Percentiles rank a stretch among this genome's conserved stretches.
Evolutionary conservation across 1,140 invertebrate genomes (phyloP).

Genomic region (Ceratina calcarata): DNA sequence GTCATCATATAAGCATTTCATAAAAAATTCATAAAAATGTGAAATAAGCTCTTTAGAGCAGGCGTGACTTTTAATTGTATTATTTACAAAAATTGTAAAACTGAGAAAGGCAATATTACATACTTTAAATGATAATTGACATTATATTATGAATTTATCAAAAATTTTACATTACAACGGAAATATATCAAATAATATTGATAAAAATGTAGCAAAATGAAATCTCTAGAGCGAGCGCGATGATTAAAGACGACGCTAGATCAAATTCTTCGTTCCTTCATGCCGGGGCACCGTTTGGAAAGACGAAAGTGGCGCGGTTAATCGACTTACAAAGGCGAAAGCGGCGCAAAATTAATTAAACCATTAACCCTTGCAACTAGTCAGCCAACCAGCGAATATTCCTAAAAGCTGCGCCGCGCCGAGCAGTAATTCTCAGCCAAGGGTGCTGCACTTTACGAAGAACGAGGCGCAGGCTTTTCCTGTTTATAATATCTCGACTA

Average conservation of each 20-base stretch:
- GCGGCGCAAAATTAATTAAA: constrained; percentile 62
- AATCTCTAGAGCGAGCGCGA: no score
- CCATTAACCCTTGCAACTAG: constrained; percentile 49
- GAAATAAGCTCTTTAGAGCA: no score
- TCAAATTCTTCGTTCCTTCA: constrained; percentile 3
- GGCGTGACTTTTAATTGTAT: no score
- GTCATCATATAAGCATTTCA: no score
- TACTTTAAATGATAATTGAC: no score
- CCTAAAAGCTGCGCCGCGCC: constrained; percentile 43
- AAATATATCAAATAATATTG: no score
- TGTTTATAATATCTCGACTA: not conserved
- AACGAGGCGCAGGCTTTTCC: not conserved
- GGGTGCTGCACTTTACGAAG: constrained; percentile 41
- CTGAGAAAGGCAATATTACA: no score
- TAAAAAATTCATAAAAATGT: no score
- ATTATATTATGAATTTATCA: no score
- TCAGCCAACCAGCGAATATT: constrained; percentile 34
- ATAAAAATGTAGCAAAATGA: no score
- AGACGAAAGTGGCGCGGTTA: constrained; percentile 39
- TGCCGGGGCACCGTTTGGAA: constrained; percentile 7
- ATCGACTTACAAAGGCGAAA: constrained; percentile 46
- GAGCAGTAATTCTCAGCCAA: constrained; percentile 34
- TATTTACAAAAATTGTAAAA: no score
- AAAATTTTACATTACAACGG: no score
- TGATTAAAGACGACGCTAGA: not conserved